Evolutionary conservation across 2,888 invertebrate species (phyloP), one percentile per base, ranked within the genome.

Genomic region (Drosophila monieri): DNA sequence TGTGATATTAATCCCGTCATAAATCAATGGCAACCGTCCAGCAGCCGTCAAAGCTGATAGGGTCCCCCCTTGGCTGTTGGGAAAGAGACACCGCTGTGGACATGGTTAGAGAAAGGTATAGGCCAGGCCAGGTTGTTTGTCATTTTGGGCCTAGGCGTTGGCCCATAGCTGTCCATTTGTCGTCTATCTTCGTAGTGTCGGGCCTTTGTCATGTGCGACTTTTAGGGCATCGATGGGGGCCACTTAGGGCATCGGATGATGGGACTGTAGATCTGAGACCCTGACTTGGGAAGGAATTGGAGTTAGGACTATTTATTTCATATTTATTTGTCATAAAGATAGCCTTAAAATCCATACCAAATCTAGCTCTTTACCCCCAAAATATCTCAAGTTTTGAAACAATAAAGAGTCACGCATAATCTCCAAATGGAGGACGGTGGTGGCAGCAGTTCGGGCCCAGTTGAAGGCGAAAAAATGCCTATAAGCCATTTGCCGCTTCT

Each of bases 341-440:
- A 23, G 0, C 21, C 21, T 23, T 23, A 23, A 23, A 4, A 2
- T 3, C 21, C 21, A 21, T 21, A 21, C 21, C 21, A 21, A 3
- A 21, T 21, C 21, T 3, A 21, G 21, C 21, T 23, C 21, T 23
- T 23, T 23, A 23, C 53, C 51, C 64, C 49, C 58, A 60, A 73
- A 70, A 60, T 12, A 73, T 62, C 61, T 76, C 76, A 56, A 87
- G 74, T 62, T 68, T 23, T 27, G 79, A 81, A 74, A 85, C 85
- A 81, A 81, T 80, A 83, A 76, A 81, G 79, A 85, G 69, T 59
- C 69, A 76, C 68, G 87, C 87, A 85, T 78, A 70, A 78, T 76
- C 73, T 51, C 37, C 43, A 55, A 66, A 32, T 72, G 74, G 73
- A 73, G 71, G 71, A 72, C 73, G 43, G 27, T 4, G 32, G 48